Conservation (phyloP, 92 coral and sea anemone genomes). For the Epizoanthus scotinus region DNA sequence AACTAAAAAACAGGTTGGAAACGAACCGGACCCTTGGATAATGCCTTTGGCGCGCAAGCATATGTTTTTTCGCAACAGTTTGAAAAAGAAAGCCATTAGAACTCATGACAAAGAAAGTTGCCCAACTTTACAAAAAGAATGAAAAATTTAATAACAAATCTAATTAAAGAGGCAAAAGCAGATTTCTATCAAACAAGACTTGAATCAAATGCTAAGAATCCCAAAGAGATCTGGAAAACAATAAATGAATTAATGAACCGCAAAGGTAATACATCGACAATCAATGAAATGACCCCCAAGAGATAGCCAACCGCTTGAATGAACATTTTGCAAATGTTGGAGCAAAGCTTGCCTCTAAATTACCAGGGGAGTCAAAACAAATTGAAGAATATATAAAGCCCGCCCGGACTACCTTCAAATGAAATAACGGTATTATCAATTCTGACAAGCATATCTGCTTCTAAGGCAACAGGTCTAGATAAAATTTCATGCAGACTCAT, state of each 20-base stretch:
- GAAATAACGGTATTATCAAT: not conserved
- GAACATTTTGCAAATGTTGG: not conserved
- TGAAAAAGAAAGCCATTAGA: constrained; percentile 19
- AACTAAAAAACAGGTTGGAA: constrained; percentile 17
- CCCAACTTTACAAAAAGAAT: constrained; percentile 6
- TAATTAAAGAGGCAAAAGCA: constrained; percentile 14
- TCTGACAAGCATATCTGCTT: not conserved
- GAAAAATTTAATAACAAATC: constrained; percentile 6
- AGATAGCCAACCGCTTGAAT: constrained; percentile 15
- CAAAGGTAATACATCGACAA: constrained; percentile 11
- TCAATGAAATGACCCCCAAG: constrained; percentile 34
- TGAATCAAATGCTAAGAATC: constrained; percentile 10
- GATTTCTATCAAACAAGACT: constrained; percentile 29
- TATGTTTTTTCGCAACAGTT: constrained; percentile 29
- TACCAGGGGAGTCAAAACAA: not conserved
- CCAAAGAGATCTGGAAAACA: constrained; percentile 24
- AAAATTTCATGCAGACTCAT: constrained; percentile 12
- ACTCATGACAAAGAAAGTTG: constrained; percentile 12
- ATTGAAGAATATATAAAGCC: constrained; percentile 23
- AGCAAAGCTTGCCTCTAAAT: constrained; percentile 17
- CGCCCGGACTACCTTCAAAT: not conserved
- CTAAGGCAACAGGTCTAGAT: constrained; percentile 33
- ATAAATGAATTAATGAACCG: constrained; percentile 12
- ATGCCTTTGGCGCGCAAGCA: constrained; percentile 24
- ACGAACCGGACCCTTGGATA: constrained; percentile 27